Percentiles rank a stretch among this genome's conserved stretches.
phyloP scores from a whole-genome alignment of 2,113 vertebrate species.

The Jacana jacana region DNA sequence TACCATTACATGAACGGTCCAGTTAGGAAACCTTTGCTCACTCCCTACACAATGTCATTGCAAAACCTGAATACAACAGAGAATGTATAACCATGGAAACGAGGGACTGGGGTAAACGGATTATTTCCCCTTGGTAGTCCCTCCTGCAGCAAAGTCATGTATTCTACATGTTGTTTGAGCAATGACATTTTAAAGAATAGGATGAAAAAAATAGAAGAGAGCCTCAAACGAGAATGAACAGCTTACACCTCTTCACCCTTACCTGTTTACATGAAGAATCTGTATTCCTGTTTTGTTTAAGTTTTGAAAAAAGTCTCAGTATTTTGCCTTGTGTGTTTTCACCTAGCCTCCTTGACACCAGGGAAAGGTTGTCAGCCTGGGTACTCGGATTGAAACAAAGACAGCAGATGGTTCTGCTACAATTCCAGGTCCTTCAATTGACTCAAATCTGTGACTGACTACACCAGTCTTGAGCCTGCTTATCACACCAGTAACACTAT shows the following conservation, averaged over 20 bases:
- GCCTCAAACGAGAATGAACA: neutral
- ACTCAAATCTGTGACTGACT: constrained; percentile 64
- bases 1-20: neutral
- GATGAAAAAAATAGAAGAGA: neutral
- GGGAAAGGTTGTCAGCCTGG: constrained; percentile 86
- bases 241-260: neutral
- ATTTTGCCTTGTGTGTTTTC: constrained; percentile 92
- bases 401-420: constrained; percentile 85
- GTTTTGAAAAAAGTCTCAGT: constrained; percentile 85
- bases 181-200: neutral
- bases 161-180: neutral
- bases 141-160: neutral
- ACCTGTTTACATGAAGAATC: constrained; percentile 59
- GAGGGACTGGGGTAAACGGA: too few species aligned
- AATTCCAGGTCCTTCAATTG: constrained; percentile 86
- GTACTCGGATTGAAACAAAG: constrained; percentile 86
- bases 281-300: constrained; percentile 72
- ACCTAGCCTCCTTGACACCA: constrained; percentile 86
- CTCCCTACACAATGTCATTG: neutral
- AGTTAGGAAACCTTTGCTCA: neutral
- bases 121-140: neutral
- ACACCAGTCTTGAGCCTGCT: neutral
- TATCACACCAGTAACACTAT: neutral
- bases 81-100: neutral
- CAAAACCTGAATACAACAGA: neutral